These are phyloP conservation scores for Limnephilus marmoratus DNA, from an alignment of 2,888 invertebrate species.

Conservation along the genomic window DNA sequence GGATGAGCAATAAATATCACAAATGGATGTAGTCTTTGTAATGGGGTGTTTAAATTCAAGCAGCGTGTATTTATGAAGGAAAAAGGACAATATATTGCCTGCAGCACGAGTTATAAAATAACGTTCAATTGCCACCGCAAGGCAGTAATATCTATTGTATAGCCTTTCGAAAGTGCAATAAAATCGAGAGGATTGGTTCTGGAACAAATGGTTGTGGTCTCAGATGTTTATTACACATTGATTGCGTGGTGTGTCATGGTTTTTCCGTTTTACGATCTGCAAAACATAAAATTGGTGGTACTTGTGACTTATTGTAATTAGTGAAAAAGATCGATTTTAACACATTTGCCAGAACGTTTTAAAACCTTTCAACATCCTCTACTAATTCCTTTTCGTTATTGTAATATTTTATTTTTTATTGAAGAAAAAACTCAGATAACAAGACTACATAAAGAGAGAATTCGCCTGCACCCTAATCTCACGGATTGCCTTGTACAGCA, in stretches of 20 bases:
- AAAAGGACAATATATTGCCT: not conserved
- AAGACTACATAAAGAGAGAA: no score
- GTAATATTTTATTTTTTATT: no score
- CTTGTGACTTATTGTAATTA: no score
- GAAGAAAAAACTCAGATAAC: no score
- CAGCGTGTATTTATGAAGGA: not conserved
- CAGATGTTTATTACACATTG: not conserved
- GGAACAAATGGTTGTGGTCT: not conserved
- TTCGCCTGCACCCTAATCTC: no score
- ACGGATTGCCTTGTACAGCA: no score
- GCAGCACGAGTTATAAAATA: not conserved
- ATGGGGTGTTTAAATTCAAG: slow-evolving; percentile 9
- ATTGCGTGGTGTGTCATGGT: not conserved
- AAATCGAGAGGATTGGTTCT: not conserved
- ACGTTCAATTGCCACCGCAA: not conserved
- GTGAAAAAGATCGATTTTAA: no score
- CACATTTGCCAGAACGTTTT: no score
- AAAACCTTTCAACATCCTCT: no score
- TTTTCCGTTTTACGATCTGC: not conserved
- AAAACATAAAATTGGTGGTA: not conserved
- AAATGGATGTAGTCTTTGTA: not conserved
- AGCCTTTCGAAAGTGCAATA: not conserved
- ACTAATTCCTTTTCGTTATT: no score
- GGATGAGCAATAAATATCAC: not conserved
- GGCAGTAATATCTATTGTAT: not conserved